Conservation (phyloP, 2,113 vertebrate genomes). For the Perca fluviatilis region DNA sequence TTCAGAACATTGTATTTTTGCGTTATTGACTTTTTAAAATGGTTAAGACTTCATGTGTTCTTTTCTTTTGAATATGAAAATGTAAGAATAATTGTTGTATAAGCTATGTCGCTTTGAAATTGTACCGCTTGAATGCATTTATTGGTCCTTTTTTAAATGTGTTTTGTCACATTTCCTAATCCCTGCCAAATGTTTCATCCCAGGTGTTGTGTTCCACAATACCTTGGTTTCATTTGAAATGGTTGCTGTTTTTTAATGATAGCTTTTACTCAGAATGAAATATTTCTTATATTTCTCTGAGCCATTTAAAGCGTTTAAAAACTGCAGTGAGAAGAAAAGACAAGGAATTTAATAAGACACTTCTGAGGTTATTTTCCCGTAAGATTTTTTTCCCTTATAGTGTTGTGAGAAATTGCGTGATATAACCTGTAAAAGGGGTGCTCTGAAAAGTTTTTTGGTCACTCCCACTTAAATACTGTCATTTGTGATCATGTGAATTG, state of each 20-base stretch:
- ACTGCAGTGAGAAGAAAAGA: conserved; percentile 8
- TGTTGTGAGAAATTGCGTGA: conserved; percentile 21
- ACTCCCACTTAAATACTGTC: conserved; percentile 13
- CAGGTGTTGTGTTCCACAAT: background rate
- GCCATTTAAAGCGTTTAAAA: conserved; percentile 4
- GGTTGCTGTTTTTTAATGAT: background rate
- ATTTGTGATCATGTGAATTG: conserved; percentile 32
- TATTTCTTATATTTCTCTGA: conserved; percentile 9
- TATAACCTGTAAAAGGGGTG: conserved; percentile 3
- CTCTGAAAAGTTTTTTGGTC: conserved; percentile 13
- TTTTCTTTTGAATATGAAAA: conserved; percentile 55
- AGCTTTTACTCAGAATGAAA: conserved; percentile 5
- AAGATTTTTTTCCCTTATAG: background rate
- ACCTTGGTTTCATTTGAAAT: background rate
- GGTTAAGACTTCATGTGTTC: conserved; percentile 10
- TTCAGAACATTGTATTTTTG: conserved; percentile 55
- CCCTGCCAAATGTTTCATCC: conserved; percentile 30
- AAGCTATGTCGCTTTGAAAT: conserved; percentile 61
- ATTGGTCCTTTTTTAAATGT: conserved; percentile 23
- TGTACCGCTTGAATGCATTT: conserved; percentile 21
- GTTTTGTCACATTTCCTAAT: background rate
- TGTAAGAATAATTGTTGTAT: conserved; percentile 55
- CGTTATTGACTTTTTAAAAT: conserved; percentile 38
- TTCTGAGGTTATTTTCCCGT: conserved; percentile 32
- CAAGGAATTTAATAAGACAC: conserved; percentile 1